Evolutionary conservation across 2,797 vertebrate species (phyloP).

Genomic region (Ctenochaetus hawaiiensis): DNA sequence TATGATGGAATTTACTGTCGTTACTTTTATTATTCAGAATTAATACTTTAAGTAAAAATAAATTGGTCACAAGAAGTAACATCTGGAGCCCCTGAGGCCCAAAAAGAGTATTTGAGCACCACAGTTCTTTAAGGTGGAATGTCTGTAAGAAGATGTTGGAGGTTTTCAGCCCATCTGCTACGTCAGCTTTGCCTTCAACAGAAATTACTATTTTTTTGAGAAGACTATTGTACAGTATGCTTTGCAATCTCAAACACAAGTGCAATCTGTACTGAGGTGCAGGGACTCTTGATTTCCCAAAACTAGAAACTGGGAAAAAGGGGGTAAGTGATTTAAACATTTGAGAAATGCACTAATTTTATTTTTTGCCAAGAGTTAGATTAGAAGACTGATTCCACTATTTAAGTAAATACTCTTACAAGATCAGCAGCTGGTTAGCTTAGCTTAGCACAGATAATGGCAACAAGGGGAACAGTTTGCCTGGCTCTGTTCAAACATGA

Average conservation of each 20-base stretch:
- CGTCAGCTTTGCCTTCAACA: constrained; percentile 30
- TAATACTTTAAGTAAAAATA: constrained; percentile 9
- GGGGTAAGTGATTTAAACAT: not conserved
- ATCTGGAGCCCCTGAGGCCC: not conserved
- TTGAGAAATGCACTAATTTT: not conserved
- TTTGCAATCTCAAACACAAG: constrained; percentile 54
- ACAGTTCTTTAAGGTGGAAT: constrained; percentile 57
- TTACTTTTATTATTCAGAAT: constrained; percentile 25
- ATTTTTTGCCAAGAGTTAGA: not conserved
- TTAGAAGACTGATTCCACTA: not conserved
- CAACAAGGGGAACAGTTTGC: constrained; percentile 12
- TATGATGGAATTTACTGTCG: constrained; percentile 4
- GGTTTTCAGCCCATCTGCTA: constrained; percentile 24
- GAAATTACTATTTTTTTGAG: not conserved
- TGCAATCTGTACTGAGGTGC: constrained; percentile 46
- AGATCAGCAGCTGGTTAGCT: not conserved
- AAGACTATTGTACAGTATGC: constrained; percentile 39
- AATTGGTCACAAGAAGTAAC: constrained; percentile 42
- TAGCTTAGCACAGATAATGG: constrained; percentile 8
- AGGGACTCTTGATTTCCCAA: constrained; percentile 47
- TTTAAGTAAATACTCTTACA: not conserved
- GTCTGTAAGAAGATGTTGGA: constrained; percentile 38
- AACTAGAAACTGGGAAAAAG: not conserved
- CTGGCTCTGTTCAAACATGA: constrained; percentile 6
- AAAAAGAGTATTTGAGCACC: constrained; percentile 27